These are phyloP conservation scores for Drosophila kikkawai DNA, from an alignment of 1,140 invertebrate genomes.

Conservation along the genomic window DNA sequence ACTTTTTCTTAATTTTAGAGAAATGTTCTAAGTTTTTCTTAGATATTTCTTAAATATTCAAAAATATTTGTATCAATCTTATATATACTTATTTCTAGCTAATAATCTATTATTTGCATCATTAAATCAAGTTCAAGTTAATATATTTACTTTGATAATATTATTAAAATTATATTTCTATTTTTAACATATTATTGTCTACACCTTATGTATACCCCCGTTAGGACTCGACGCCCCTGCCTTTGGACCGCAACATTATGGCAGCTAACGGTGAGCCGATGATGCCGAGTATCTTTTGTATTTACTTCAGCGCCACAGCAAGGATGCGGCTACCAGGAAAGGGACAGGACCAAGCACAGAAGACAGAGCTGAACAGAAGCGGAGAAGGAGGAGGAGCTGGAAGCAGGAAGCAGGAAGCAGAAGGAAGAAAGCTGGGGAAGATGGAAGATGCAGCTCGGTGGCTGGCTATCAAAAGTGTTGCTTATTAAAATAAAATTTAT, in stretches of 20 bases:
- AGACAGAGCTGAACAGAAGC: slow-evolving; percentile 10
- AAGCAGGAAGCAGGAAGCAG: neutral
- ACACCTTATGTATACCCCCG: neutral
- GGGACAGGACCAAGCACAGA: slow-evolving; percentile 10
- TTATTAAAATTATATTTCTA: neutral
- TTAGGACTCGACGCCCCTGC: slow-evolving; percentile 47
- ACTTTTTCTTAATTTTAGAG: too few species aligned
- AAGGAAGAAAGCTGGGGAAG: slow-evolving; percentile 3
- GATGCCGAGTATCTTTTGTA: slow-evolving; percentile 72
- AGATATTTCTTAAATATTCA: too few species aligned
- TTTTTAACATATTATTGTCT: neutral
- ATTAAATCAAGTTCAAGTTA: neutral
- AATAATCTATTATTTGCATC: neutral
- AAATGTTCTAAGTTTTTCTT: too few species aligned
- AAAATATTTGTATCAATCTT: too few species aligned
- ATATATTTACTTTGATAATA: neutral
- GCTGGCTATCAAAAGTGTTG: slow-evolving; percentile 78
- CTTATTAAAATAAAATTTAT: slow-evolving; percentile 83
- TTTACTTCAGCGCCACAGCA: slow-evolving; percentile 59
- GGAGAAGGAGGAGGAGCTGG: slow-evolving; percentile 11
- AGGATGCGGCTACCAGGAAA: slow-evolving; percentile 19
- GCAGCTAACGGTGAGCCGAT: slow-evolving; percentile 56
- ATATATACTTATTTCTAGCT: too few species aligned
- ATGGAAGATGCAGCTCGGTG: slow-evolving; percentile 6
- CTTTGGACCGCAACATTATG: slow-evolving; percentile 49